Conservation (phyloP, 2,113 vertebrate species). For the Pseudolaguvia tuberculata region DNA sequence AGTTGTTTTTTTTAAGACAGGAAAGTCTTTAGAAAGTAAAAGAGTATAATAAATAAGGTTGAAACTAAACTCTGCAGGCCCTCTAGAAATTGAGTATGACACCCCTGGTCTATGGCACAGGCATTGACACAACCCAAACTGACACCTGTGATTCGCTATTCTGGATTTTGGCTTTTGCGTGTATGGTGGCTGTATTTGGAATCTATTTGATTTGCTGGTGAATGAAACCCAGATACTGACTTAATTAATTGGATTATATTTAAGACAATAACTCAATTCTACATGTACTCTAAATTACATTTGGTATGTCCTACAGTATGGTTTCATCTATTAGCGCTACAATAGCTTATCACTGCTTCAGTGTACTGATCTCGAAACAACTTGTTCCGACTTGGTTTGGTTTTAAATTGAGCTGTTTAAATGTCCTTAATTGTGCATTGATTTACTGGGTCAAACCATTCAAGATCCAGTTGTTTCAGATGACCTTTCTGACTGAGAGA, state of each 20-base stretch:
- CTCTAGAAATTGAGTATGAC: too few relatives aligned
- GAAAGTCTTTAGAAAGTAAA: background rate
- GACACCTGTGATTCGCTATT: too few relatives aligned
- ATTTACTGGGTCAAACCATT: conserved; percentile 40
- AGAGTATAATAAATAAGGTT: too few relatives aligned
- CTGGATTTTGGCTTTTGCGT: too few relatives aligned
- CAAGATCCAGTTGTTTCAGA: conserved; percentile 40
- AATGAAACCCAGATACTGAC: background rate
- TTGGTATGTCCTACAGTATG: background rate
- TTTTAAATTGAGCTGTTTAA: conserved; percentile 39
- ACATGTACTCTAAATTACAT: background rate
- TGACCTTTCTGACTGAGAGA: conserved; percentile 41
- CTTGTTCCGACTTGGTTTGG: background rate
- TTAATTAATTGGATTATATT: too few relatives aligned
- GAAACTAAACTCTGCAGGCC: too few relatives aligned
- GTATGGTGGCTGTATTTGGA: too few relatives aligned
- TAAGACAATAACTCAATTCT: background rate
- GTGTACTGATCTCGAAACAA: background rate
- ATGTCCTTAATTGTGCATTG: conserved; percentile 46
- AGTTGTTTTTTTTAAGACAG: background rate
- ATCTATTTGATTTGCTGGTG: background rate
- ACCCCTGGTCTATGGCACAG: too few relatives aligned
- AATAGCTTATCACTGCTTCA: background rate
- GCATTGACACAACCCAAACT: too few relatives aligned
- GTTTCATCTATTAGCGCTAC: background rate